Percentiles rank a stretch among this genome's conserved stretches.
phyloP scores from a whole-genome alignment of 92 coral and sea anemone genomes.

The Porites rus region DNA sequence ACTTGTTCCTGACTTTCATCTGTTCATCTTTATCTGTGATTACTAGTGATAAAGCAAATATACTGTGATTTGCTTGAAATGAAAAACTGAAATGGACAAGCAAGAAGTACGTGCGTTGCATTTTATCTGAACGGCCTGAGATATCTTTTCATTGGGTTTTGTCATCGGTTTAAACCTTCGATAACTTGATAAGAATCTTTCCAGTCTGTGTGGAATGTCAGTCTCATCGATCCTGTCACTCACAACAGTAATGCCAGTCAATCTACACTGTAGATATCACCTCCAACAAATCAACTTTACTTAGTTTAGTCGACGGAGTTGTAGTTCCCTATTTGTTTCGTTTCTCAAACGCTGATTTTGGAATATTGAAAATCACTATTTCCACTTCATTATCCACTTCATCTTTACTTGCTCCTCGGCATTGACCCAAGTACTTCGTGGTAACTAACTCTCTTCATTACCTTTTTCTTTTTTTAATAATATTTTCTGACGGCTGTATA shows the following conservation, averaged over 20 bases:
- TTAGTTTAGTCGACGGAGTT: background rate
- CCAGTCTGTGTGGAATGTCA: background rate
- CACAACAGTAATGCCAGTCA: background rate
- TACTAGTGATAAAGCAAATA: slow-evolving; percentile 42
- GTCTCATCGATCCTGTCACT: background rate
- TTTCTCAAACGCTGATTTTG: background rate
- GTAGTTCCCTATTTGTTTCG: background rate
- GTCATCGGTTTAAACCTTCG: background rate
- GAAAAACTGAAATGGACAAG: slow-evolving; percentile 1
- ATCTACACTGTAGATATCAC: background rate
- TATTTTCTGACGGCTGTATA: background rate
- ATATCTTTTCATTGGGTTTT: background rate
- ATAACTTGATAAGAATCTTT: background rate
- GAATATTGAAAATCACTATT: background rate
- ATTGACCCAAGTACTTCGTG: background rate
- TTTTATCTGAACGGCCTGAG: too few species aligned
- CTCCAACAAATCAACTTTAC: background rate
- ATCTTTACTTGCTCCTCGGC: background rate
- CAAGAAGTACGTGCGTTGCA: background rate
- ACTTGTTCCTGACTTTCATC: background rate
- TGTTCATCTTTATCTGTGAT: background rate
- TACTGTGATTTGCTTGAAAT: slow-evolving; percentile 17
- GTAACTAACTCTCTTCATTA: background rate
- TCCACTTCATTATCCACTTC: background rate
- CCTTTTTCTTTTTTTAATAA: background rate